Conservation (phyloP, 2,113 vertebrate genomes). For the Neolamprologus longior region DNA sequence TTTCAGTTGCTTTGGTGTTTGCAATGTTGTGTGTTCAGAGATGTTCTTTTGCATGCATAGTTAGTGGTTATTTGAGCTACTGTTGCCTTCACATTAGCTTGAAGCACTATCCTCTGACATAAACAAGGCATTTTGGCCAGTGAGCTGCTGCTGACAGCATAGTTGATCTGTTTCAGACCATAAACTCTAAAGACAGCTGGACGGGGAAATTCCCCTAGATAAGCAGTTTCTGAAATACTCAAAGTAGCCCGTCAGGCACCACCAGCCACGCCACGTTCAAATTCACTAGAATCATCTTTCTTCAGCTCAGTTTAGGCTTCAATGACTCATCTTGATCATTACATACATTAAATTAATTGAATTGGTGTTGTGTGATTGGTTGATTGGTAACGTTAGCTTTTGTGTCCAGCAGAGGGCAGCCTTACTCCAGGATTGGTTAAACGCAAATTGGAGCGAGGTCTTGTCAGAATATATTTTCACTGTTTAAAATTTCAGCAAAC, state of each 20-base stretch:
- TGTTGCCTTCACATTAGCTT: not conserved
- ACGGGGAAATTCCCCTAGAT: not conserved
- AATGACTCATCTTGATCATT: not conserved
- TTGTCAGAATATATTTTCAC: not conserved
- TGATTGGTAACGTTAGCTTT: not conserved
- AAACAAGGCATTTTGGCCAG: not conserved
- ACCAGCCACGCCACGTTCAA: not conserved
- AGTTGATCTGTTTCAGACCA: not conserved
- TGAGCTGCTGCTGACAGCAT: not conserved
- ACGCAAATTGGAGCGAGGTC: not conserved
- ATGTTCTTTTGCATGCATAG: not conserved
- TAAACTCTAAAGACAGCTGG: not conserved
- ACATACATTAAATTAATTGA: not conserved
- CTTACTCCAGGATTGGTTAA: not conserved
- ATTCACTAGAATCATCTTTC: not conserved
- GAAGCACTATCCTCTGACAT: not conserved
- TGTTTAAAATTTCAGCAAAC: not conserved
- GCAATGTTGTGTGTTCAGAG: not conserved
- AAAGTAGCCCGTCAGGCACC: not conserved
- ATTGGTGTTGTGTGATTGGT: not conserved
- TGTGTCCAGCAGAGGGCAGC: slow-evolving; percentile 38
- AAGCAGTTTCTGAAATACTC: not conserved
- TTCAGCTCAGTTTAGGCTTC: not conserved
- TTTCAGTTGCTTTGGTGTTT: not conserved
- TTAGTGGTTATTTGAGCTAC: not conserved